Conservation (phyloP, 2,113 vertebrate species). For the Saguinus midas region DNA sequence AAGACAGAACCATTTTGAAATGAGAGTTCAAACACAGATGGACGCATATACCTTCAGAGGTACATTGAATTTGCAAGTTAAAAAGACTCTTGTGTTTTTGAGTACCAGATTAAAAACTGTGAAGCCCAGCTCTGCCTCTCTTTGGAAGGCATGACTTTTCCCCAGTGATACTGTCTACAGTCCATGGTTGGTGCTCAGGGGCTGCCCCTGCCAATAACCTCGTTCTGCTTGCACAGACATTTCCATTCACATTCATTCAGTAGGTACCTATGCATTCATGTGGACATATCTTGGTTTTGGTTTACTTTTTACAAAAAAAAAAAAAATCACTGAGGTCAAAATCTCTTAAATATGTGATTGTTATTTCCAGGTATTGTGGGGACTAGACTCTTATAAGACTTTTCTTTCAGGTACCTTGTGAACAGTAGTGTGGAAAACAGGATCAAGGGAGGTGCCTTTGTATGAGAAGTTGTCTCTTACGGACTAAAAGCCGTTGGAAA, state of each 20-base stretch:
- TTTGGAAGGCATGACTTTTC: neutral
- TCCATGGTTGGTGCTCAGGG: neutral
- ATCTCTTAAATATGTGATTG: neutral
- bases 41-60: neutral
- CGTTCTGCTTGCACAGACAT: neutral
- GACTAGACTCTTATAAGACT: neutral
- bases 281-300: neutral
- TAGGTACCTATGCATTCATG: too few species aligned
- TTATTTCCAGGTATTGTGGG: neutral
- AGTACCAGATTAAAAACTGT: neutral
- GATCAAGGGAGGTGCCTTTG: neutral
- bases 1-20: constrained; percentile 20
- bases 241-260: neutral
- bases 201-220: neutral
- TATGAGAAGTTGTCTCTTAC: neutral
- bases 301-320: constrained; percentile 9
- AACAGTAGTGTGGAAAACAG: neutral
- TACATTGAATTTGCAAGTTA: neutral
- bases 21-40: neutral
- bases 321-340: neutral
- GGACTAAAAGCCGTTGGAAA: neutral
- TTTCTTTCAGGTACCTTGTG: neutral
- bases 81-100: neutral
- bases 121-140: neutral
- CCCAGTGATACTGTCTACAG: neutral